Base-by-base conservation (phyloP, 2,888 invertebrate species). In the Phaedon cochleariae region DNA sequence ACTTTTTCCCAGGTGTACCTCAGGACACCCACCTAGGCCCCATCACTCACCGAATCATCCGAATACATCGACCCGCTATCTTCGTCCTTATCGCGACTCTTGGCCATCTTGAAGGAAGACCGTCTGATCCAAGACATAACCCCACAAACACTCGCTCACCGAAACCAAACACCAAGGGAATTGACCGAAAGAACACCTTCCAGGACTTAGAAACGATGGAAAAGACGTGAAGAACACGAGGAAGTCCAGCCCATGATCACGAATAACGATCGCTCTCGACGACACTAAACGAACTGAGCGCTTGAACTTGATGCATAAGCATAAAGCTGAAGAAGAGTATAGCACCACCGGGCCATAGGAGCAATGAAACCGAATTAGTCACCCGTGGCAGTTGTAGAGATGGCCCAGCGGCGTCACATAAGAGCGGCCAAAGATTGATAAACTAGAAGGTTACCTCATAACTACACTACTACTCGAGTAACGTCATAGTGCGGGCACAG, bases 41-140 rank as follows among this genome's bases (percentile, higher is more conserved):
- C 26, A 49, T 22, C 17, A 68, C 77, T 65, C 78, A 81, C 81
- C 79, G 80, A 80, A 76, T 81, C 81, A 69, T 81, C 79, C 2
- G 80, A 81, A 72, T 76, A 78, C 52, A 71, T 77, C 12, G 79
- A 79, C 26, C 74, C 68, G 54, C 64, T 72, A 67, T 80, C 80
- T 49, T 78, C 79, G 45, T 70, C 72, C 63, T 77, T 68, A 41
- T 69, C 76, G 4, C 46, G 55, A 15, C 72, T 74, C 60, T 73
- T 74, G 12, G 68, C 53, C 52, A 74, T 51, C 66, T 73, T 76
- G 26, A 74, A 68, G 5, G 79, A 76, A 10, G 77, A 77, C 58
- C 80, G 73, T 62, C 80, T 74, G 41, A 80, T 73, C 82, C 82
- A 82, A 64, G 80, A 77, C 80, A 80, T 79, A 66, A 64, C 65